Evolutionary conservation across 2,113 vertebrate species (phyloP), one percentile per base, ranked within the genome.

Genomic region (Colossoma macropomum): DNA sequence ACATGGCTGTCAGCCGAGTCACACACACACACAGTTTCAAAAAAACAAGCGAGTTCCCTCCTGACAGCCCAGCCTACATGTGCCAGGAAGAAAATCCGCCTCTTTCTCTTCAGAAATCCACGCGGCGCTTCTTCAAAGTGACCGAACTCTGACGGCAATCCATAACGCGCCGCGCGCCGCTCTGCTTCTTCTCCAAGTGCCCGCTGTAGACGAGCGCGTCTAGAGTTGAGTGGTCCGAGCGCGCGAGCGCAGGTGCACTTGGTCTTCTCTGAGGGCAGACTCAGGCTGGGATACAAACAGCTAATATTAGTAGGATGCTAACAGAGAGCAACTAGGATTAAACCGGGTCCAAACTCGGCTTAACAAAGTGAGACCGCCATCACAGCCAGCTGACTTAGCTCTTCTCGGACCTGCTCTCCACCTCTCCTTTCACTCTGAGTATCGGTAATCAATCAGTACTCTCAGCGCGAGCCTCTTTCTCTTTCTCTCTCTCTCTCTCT

Each of bases 361-460:
- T 74, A 50, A 32, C 52, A 54, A 59, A 28, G n/a, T 25, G 28
- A 65, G 11, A 28, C 60, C 38, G 13, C 19, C 28, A 76, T 1
- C 30, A 52, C 54, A 66, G 69, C 48, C 66, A 38, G 21, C 21
- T 59, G 85, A 54, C 30, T 60, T 3, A 54, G 45, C 11, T 34
- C 48, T 28, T 48, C 75, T 72, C 62, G 9, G 75, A 23, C 27
- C 62, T 76, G 54, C 72, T 52, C 30, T 86, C 48, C 59, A 25
- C 21, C 19, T 84, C 85, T 83, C 87, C 62, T 70, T 45, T 75
- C 82, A 77, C 77, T 88, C 48, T 81, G 66, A 75, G 84, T 85
- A 90, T 84, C 87, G 84, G 84, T 80, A 81, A 88, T 86, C 89
- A 80, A 84, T 76, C 84, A 89, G 88, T 23, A 86, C 80, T 86